A percentile compares a stretch with the other conserved stretches of the same genome.
Evolutionary conservation across 1,140 invertebrate species (phyloP).

Genomic region (Phortica variegata): DNA sequence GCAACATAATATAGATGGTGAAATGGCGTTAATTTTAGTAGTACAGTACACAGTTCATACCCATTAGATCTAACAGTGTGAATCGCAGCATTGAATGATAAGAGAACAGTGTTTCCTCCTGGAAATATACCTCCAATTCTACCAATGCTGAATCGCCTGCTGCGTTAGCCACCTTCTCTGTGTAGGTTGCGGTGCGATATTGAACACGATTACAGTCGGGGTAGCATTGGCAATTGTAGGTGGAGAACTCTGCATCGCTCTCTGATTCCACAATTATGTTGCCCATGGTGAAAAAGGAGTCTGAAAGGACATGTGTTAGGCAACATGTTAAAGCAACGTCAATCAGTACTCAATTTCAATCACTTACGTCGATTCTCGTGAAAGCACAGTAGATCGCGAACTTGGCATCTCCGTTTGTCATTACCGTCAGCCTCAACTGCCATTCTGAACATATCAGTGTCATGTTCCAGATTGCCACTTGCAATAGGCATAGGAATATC

Average conservation of each 20-base stretch:
- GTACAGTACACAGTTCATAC: conserved; percentile 7
- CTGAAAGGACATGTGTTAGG: conserved; percentile 3
- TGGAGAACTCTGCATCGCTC: conserved; percentile 23
- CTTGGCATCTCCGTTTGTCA: background rate
- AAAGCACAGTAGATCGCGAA: conserved; percentile 24
- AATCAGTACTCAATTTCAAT: background rate
- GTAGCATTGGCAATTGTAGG: conserved; percentile 34
- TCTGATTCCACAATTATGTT: conserved; percentile 41
- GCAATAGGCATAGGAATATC: background rate
- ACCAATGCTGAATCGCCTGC: conserved; percentile 1
- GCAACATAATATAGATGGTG: background rate
- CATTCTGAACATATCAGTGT: background rate
- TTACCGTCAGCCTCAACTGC: background rate
- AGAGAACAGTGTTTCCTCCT: conserved; percentile 42
- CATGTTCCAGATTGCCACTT: background rate
- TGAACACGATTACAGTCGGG: conserved; percentile 37
- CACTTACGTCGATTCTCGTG: conserved; percentile 17
- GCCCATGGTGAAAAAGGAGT: conserved; percentile 35
- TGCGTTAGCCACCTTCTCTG: conserved; percentile 16
- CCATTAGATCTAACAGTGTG: conserved; percentile 39
- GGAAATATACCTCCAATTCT: conserved; percentile 39
- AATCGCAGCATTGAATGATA: conserved; percentile 39
- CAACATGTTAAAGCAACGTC: background rate
- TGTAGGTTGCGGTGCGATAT: conserved; percentile 34
- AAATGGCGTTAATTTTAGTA: no score